Conservation (phyloP, 1,140 invertebrate species). For the Apis laboriosa region DNA sequence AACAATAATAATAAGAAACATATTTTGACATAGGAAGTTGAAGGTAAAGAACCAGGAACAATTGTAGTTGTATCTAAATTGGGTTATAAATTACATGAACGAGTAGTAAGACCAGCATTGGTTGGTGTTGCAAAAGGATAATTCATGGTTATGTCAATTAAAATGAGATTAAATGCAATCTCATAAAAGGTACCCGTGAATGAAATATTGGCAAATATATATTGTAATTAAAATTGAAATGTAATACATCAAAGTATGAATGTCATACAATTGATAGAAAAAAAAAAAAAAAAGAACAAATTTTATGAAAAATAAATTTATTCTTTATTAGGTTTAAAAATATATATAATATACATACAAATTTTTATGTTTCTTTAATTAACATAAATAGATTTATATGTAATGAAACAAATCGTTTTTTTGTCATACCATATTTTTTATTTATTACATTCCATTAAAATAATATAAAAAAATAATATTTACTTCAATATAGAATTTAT, state of each 20-base stretch:
- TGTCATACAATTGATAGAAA: slow-evolving; percentile 4
- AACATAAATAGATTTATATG: slow-evolving; percentile 15
- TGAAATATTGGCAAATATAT: slow-evolving; percentile 23
- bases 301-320: slow-evolving; percentile 19
- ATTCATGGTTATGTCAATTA: slow-evolving; percentile 39
- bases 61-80: slow-evolving; percentile 96
- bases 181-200: background rate
- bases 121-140: slow-evolving; percentile 94
- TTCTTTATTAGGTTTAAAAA: slow-evolving; percentile 29
- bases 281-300: background rate
- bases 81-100: slow-evolving; percentile 96
- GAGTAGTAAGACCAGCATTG: slow-evolving; percentile 96
- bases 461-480: background rate
- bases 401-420: slow-evolving; percentile 22
- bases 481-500: background rate
- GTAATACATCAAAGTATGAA: slow-evolving; percentile 19
- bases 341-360: slow-evolving; percentile 15
- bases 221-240: slow-evolving; percentile 46
- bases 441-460: slow-evolving; percentile 8
- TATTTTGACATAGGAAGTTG: slow-evolving; percentile 85
- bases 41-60: slow-evolving; percentile 91
- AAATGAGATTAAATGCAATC: slow-evolving; percentile 7
- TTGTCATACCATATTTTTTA: slow-evolving; percentile 16
- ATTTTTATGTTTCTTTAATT: slow-evolving; percentile 21
- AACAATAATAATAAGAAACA: background rate